phyloP scores from a whole-genome alignment of 2,888 invertebrate genomes.

The Stenodera caucasica region DNA sequence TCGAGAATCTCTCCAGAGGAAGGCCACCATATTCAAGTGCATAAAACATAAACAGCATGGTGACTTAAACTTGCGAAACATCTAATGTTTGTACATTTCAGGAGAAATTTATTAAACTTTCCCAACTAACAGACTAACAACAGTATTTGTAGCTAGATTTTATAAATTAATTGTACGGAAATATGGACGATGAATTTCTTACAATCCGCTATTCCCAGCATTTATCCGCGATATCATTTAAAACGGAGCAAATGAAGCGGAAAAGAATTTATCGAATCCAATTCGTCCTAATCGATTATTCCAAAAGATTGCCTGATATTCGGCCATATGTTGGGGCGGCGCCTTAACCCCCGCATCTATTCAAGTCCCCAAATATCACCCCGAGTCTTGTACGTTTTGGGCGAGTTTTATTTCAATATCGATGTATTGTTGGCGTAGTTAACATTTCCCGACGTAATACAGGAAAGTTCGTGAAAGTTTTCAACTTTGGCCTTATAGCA shows the following conservation, averaged over 20 bases:
- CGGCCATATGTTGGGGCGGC: not conserved
- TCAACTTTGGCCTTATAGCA: not conserved
- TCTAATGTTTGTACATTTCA: not conserved
- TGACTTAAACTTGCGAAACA: conserved; percentile 11
- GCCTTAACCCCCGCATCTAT: not conserved
- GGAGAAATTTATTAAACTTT: not conserved
- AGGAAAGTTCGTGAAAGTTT: no score
- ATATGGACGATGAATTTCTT: no score
- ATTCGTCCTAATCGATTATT: conserved; percentile 5
- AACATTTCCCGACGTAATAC: no score
- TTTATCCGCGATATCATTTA: not conserved
- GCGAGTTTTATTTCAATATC: not conserved
- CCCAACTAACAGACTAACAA: not conserved
- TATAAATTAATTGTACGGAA: no score
- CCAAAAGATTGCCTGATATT: conserved; percentile 1
- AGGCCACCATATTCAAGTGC: conserved; percentile 25
- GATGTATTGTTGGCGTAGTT: not conserved
- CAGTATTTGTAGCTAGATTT: no score
- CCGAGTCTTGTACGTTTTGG: no score
- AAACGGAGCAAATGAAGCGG: not conserved
- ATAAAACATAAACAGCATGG: conserved; percentile 29
- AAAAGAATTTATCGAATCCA: conserved; percentile 6
- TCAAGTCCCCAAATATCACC: no score
- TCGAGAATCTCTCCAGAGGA: conserved; percentile 24
- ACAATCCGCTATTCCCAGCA: not conserved